phyloP scores from a whole-genome alignment of 2,113 vertebrate species.

The Paramisgurnus dabryanus region DNA sequence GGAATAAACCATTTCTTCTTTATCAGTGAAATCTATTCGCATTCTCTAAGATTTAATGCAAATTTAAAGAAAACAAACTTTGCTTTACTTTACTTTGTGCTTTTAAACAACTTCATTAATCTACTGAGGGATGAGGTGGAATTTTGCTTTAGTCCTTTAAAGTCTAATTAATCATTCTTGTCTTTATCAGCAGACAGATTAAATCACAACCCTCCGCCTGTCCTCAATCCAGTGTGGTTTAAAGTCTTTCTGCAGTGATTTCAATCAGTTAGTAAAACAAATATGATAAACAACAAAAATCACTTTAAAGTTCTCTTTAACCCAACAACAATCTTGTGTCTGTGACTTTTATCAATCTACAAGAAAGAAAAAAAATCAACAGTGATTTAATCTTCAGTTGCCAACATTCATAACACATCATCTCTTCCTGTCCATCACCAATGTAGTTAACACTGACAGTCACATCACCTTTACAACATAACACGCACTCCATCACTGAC shows the following conservation, averaged over 20 bases:
- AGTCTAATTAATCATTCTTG: slow-evolving; percentile 50
- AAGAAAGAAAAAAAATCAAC: not conserved
- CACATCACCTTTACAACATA: not conserved
- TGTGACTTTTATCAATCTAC: not conserved
- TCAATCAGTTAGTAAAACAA: slow-evolving; percentile 16
- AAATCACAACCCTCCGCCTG: slow-evolving; percentile 35
- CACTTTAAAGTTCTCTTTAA: slow-evolving; percentile 8
- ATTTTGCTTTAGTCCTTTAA: slow-evolving; percentile 35
- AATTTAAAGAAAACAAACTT: not conserved
- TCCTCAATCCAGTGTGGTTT: slow-evolving; percentile 34
- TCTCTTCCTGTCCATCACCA: not conserved
- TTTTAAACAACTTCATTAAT: slow-evolving; percentile 35
- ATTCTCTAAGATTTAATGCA: not conserved
- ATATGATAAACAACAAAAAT: not conserved
- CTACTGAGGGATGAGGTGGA: slow-evolving; percentile 6
- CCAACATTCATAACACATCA: not conserved
- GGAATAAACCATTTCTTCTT: not conserved
- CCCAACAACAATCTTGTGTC: not conserved
- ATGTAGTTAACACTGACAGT: not conserved
- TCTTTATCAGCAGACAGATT: slow-evolving; percentile 47
- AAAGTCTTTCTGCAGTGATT: slow-evolving; percentile 27
- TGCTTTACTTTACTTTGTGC: not conserved
- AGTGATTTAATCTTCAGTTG: not conserved
- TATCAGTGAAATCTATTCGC: slow-evolving; percentile 11
- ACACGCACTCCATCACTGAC: not conserved